Percentiles rank a stretch among this genome's conserved stretches.
These are phyloP conservation scores for Noctua comes DNA, from an alignment of 2,888 invertebrate genomes.

Conservation along the genomic window DNA sequence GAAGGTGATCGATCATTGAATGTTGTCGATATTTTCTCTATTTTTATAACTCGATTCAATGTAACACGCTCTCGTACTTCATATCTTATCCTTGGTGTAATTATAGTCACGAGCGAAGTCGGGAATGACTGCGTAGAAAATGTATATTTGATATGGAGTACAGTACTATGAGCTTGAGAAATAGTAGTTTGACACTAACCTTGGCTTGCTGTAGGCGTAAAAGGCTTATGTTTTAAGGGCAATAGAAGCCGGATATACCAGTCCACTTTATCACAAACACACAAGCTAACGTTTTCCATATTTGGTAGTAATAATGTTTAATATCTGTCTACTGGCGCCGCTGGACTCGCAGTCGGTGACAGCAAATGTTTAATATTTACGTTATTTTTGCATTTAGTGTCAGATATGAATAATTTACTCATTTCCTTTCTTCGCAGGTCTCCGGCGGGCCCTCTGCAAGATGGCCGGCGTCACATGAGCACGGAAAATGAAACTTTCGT, in stretches of 20 bases:
- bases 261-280: conserved; percentile 48
- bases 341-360: conserved; percentile 62
- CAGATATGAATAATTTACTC: conserved; percentile 67
- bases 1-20: conserved; percentile 87
- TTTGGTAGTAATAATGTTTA: conserved; percentile 59
- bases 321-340: conserved; percentile 72
- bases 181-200: conserved; percentile 49
- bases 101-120: conserved; percentile 33
- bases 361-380: conserved; percentile 65
- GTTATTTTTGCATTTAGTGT: conserved; percentile 67
- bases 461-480: conserved; percentile 80
- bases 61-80: conserved; percentile 65
- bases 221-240: conserved; percentile 45
- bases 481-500: conserved; percentile 63
- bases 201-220: conserved; percentile 49
- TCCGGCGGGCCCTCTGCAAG: conserved; percentile 66
- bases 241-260: conserved; percentile 46
- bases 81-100: conserved; percentile 33
- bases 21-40: conserved; percentile 78
- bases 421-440: conserved; percentile 77
- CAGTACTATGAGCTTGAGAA: conserved; percentile 23
- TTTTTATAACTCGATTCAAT: conserved; percentile 70
- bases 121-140: conserved; percentile 31
- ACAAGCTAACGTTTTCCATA: conserved; percentile 49
- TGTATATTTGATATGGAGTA: conserved; percentile 23